Percentiles rank a stretch among this genome's conserved stretches.
Evolutionary conservation across 2,888 invertebrate genomes (phyloP).

Genomic region (Drosophila borborema): DNA sequence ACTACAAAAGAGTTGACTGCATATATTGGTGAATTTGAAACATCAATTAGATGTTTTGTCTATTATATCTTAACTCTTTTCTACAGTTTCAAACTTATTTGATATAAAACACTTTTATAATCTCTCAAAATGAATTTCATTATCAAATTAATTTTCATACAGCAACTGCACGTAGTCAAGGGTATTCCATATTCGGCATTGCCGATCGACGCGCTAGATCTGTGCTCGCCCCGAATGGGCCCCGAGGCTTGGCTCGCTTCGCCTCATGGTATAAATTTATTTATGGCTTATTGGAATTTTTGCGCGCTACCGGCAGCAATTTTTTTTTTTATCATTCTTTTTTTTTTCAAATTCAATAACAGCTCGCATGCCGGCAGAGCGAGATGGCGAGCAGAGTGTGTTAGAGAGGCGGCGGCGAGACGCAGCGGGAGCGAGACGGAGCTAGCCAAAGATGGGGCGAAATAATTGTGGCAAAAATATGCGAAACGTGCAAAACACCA

Average conservation of each 20-base stretch:
- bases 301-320: slow-evolving; percentile 78
- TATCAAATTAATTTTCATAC: slow-evolving; percentile 15
- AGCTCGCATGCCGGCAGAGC: slow-evolving; percentile 52
- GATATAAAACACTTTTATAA: too few relatives aligned
- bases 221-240: slow-evolving; percentile 55
- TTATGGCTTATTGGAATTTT: slow-evolving; percentile 82
- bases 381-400: slow-evolving; percentile 34
- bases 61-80: too few relatives aligned
- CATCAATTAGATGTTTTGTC: not conserved
- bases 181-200: slow-evolving; percentile 50
- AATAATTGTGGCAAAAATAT: slow-evolving; percentile 67
- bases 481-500: slow-evolving; percentile 58
- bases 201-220: slow-evolving; percentile 40
- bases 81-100: not conserved
- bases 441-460: slow-evolving; percentile 31
- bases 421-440: slow-evolving; percentile 1
- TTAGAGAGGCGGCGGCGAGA: slow-evolving; percentile 11
- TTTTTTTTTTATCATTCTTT: slow-evolving; percentile 71
- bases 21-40: not conserved
- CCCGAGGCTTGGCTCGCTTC: slow-evolving; percentile 80
- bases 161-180: slow-evolving; percentile 16
- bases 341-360: slow-evolving; percentile 78
- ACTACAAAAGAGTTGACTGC: not conserved
- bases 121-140: not conserved
- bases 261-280: slow-evolving; percentile 79